These are phyloP conservation scores for silkworm (Bombyx mori) DNA, from an alignment of 1,140 invertebrate genomes.

Conservation along the genomic window ASM3026992v2 NC_085128.1:11943001-11943500, in stretches of 20 bases:
- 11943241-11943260: constrained; percentile 44
- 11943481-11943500: too few relatives aligned
- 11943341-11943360: constrained; percentile 7
- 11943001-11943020: constrained; percentile 4
- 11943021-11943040: constrained; percentile 8
- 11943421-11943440: too few relatives aligned
- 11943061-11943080: constrained; percentile 10
- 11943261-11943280: constrained; percentile 40
- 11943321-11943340: constrained; percentile 15
- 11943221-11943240: constrained; percentile 47
- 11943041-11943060: too few relatives aligned
- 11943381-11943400: too few relatives aligned
- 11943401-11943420: too few relatives aligned
- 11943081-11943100: constrained; percentile 18
- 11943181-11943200: constrained; percentile 20
- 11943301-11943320: constrained; percentile 9
- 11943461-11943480: too few relatives aligned
- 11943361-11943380: too few relatives aligned
- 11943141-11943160: constrained; percentile 59
- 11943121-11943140: constrained; percentile 45
- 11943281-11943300: constrained; percentile 5
- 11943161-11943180: constrained; percentile 40
- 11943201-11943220: constrained; percentile 48
- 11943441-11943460: too few relatives aligned
- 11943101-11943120: constrained; percentile 19